Evolutionary conservation across 2,888 invertebrate genomes (phyloP).

Genomic region (Sphinx pinastri): DNA sequence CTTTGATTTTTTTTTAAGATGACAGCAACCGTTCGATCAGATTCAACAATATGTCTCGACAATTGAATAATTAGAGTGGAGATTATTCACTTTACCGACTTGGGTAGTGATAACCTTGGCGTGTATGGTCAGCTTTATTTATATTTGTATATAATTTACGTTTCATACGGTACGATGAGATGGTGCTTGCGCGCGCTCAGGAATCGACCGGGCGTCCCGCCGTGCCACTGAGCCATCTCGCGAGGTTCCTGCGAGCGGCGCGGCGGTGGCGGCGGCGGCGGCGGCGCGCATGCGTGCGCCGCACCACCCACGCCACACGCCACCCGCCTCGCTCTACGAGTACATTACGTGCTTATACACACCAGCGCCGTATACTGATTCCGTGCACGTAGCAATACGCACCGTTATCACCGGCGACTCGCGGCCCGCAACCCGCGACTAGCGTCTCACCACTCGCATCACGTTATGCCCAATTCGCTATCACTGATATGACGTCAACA

Average conservation of each 20-base stretch:
- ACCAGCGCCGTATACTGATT: slow-evolving; percentile 6
- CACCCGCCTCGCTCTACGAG: slow-evolving; percentile 34
- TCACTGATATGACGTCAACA: slow-evolving; percentile 57
- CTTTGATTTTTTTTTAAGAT: slow-evolving; percentile 49
- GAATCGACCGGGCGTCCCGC: slow-evolving; percentile 81
- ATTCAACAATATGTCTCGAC: slow-evolving; percentile 23
- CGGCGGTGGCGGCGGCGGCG: slow-evolving; percentile 20
- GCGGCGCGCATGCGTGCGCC: slow-evolving; percentile 67
- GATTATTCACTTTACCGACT: slow-evolving; percentile 22
- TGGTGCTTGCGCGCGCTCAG: slow-evolving; percentile 65
- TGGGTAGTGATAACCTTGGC: slow-evolving; percentile 11
- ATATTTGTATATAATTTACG: slow-evolving; percentile 55
- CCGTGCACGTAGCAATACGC: slow-evolving; percentile 43
- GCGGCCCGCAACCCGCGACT: slow-evolving; percentile 45
- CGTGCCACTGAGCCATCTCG: slow-evolving; percentile 78
- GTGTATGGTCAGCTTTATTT: slow-evolving; percentile 37
- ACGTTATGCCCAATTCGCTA: slow-evolving; percentile 34
- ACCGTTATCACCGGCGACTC: slow-evolving; percentile 39
- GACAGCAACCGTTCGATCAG: slow-evolving; percentile 29
- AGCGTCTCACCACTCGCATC: slow-evolving; percentile 3
- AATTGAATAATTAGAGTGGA: slow-evolving; percentile 19
- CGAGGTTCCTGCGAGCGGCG: slow-evolving; percentile 61
- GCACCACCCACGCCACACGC: slow-evolving; percentile 37
- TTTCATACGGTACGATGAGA: slow-evolving; percentile 55
- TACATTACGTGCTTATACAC: slow-evolving; percentile 28